These are phyloP conservation scores for Yoshiicerus persimilis DNA, from an alignment of 1,140 invertebrate species.

Conservation along the genomic window DNA sequence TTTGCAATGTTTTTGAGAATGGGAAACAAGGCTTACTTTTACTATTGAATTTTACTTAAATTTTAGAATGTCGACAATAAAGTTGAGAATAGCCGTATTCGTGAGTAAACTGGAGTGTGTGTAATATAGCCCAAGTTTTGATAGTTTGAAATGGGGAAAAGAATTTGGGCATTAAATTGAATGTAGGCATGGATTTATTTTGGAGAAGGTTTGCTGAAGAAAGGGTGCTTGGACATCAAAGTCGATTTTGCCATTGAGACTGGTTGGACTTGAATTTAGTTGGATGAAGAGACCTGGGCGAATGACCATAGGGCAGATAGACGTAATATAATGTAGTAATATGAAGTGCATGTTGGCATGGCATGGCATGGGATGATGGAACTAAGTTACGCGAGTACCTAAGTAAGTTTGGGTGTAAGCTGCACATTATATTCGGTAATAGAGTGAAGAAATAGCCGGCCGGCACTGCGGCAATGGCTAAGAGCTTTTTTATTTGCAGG, in stretches of 20 bases:
- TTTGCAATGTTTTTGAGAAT: no score
- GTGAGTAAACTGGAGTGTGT: no score
- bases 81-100: no score
- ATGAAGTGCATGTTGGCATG: slow-evolving; percentile 17
- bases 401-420: slow-evolving; percentile 12
- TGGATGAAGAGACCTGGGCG: neutral
- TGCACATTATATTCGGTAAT: neutral
- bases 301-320: neutral
- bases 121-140: neutral
- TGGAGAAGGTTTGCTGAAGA: neutral
- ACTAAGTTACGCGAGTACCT: neutral
- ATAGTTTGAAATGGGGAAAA: neutral
- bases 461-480: neutral
- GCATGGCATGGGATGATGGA: neutral
- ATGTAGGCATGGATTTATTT: neutral
- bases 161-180: neutral
- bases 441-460: neutral
- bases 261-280: neutral
- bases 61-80: no score
- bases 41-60: no score
- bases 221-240: neutral
- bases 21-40: no score
- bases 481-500: slow-evolving; percentile 9
- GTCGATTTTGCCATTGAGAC: neutral
- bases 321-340: neutral